These are phyloP conservation scores for Brachionus koreanus DNA, from an alignment of 1,140 invertebrate genomes.

Conservation along the genomic window DNA sequence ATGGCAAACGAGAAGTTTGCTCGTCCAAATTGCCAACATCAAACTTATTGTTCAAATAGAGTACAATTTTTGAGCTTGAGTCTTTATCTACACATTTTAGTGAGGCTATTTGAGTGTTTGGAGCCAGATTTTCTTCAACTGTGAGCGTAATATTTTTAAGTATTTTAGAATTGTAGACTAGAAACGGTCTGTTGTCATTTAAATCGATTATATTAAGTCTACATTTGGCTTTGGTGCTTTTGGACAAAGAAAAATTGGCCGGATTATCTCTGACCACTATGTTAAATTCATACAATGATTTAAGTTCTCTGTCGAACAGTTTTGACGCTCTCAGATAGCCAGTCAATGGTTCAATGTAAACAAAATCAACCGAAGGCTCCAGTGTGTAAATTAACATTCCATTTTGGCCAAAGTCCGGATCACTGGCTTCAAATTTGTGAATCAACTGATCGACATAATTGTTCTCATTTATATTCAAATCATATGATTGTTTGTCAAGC, in stretches of 20 bases:
- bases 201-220: not conserved
- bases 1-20: not conserved
- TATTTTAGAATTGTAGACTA: not conserved
- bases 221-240: not conserved
- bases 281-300: not conserved
- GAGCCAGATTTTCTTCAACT: not conserved
- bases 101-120: not conserved
- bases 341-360: slow-evolving; percentile 13
- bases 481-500: not conserved
- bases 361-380: not conserved
- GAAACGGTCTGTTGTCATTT: not conserved
- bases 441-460: slow-evolving; percentile 37
- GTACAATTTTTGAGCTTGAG: not conserved
- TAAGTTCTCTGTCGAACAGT: slow-evolving; percentile 20
- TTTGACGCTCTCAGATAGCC: not conserved
- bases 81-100: not conserved
- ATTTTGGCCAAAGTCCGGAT: not conserved
- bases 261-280: not conserved
- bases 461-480: slow-evolving; percentile 12
- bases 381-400: not conserved
- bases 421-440: slow-evolving; percentile 1
- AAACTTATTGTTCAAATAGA: not conserved
- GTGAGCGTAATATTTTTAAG: not conserved
- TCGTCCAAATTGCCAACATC: not conserved
- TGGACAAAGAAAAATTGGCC: not conserved